Base-by-base conservation (phyloP, 2,888 invertebrate genomes). In the Artemia sinica region DNA sequence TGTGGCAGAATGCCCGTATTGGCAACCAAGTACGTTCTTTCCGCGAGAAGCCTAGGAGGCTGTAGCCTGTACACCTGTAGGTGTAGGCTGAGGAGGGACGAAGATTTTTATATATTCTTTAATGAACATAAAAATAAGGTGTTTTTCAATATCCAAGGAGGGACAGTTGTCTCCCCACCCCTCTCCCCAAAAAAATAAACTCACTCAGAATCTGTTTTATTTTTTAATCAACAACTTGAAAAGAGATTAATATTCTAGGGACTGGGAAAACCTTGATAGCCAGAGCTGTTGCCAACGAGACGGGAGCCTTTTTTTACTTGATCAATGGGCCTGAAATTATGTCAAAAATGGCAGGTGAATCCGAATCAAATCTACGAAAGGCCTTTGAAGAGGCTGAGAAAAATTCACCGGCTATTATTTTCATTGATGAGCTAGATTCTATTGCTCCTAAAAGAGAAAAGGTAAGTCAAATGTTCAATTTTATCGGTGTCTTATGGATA, bases 371-470 rank as follows among this genome's bases (percentile, higher is more conserved):
- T 80, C 80, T 99, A 75, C 86, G 98, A 71, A 99, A 98, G 80
- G 98, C 98, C 0, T 98, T 99, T 79, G 97, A 97, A 78, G 97
- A 98, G 79, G 98, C 98, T 0, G 98, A 99, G 79, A 97, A 97
- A 81, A 98, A 99, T 81, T 89, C 96, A 0, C 98, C 98, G 1
- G 94, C 98, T 12, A 98, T 98, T 75, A 96, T 99, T 76, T 99
- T 98, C 81, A 98, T 99, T 76, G 98, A 99, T 79, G 98, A 98
- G 79, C 82, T 99, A 75, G 98, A 98, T 79, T 96, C 98, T n/a
- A 99, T 99, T 78, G 98, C 98, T 48, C 98, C 98, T 10, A 99
- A 98, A 79, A 84, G 98, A 78, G 98, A 99, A 81, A 99, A 99
- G 80, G 84, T 84, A 73, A 68, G 67, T 71, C 11, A 41, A 41